A percentile compares a stretch with the other conserved stretches of the same genome.
phyloP scores from a whole-genome alignment of 2,888 invertebrate species.

The Lithophane semibrunnea region DNA sequence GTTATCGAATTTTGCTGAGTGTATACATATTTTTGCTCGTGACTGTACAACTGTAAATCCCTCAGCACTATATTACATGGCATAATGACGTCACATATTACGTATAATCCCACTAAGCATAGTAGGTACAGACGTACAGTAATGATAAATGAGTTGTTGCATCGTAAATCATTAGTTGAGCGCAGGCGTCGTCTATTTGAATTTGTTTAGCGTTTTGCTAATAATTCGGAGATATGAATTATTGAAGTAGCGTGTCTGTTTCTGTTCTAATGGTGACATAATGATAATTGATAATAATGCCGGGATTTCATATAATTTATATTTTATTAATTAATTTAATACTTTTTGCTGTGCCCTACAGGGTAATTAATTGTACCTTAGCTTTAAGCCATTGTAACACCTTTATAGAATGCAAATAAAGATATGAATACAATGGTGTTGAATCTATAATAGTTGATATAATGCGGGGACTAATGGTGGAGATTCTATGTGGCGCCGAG shows the following conservation, averaged over 20 bases:
- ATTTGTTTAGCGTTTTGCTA: conserved; percentile 44
- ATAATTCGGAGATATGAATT: conserved; percentile 35
- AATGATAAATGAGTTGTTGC: conserved; percentile 44
- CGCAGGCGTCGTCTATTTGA: conserved; percentile 43
- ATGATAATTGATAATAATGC: conserved; percentile 16
- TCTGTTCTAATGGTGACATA: conserved; percentile 29
- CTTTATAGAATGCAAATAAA: too few species aligned
- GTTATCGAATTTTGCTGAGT: too few species aligned
- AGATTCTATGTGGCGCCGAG: not conserved
- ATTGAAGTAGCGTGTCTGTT: conserved; percentile 44
- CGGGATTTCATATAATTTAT: too few species aligned
- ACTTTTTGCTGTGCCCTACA: too few species aligned
- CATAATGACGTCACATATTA: conserved; percentile 40
- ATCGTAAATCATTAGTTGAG: conserved; percentile 51
- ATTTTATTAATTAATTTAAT: too few species aligned
- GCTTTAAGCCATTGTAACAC: too few species aligned
- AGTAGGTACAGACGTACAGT: conserved; percentile 15
- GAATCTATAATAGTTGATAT: not conserved
- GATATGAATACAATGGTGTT: too few species aligned
- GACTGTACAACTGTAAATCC: conserved; percentile 3
- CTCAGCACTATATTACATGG: conserved; percentile 9
- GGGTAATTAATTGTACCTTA: too few species aligned
- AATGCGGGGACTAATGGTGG: conserved; percentile 12
- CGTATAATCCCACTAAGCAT: conserved; percentile 16
- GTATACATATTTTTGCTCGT: too few species aligned